Percentiles rank a stretch among this genome's conserved stretches.
These are phyloP conservation scores for Coranthus polyacanthus DNA, from an alignment of 2,797 vertebrate species.

Conservation along the genomic window DNA sequence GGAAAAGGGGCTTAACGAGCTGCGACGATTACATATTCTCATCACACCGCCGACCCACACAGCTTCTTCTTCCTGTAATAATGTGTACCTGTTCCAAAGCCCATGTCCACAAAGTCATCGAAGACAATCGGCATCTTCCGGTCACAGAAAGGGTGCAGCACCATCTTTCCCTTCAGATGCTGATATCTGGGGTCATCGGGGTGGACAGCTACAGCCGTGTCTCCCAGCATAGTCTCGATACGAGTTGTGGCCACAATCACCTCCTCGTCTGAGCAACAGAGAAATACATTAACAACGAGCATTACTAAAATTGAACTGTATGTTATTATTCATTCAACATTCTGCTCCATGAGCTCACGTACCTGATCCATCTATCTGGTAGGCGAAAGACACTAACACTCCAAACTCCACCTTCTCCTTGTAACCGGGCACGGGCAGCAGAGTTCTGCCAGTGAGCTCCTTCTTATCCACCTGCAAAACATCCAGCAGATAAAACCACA, in stretches of 20 bases:
- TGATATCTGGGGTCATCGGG: conserved; percentile 90
- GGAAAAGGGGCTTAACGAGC: conserved; percentile 29
- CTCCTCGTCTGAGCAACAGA: conserved; percentile 84
- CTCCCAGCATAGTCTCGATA: conserved; percentile 95
- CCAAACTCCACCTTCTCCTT: conserved; percentile 95
- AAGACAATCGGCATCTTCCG: conserved; percentile 89
- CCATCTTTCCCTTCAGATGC: conserved; percentile 89
- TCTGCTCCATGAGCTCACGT: background rate
- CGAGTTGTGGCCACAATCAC: conserved; percentile 94
- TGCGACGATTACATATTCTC: conserved; percentile 41
- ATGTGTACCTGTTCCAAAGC: conserved; percentile 90
- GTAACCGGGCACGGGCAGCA: conserved; percentile 93
- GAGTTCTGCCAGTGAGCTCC: conserved; percentile 89
- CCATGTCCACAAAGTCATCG: conserved; percentile 93
- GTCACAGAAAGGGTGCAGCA: conserved; percentile 89
- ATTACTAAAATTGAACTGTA: background rate
- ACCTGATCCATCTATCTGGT: conserved; percentile 91
- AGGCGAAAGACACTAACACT: conserved; percentile 92
- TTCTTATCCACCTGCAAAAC: conserved; percentile 92
- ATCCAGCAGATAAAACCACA: conserved; percentile 14
- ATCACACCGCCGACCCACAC: conserved; percentile 10
- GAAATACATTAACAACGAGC: background rate
- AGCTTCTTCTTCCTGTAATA: background rate
- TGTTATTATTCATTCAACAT: background rate
- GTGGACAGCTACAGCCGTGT: conserved; percentile 91